phyloP scores from a whole-genome alignment of 2,888 invertebrate species.

The Microchrysa polita region DNA sequence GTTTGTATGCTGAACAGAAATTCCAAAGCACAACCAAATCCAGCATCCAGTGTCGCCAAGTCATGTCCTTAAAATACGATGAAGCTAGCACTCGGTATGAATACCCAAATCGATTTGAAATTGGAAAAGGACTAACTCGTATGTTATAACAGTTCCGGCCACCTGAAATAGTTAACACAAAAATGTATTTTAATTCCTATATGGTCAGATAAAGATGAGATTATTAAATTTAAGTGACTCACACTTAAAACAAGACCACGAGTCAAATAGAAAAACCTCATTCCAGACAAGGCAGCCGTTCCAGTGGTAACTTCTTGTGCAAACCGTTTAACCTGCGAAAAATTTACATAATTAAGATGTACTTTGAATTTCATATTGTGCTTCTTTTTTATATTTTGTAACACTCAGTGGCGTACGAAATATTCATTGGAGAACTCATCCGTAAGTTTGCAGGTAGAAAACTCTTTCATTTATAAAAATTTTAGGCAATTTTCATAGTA shows the following conservation, averaged over 20 bases:
- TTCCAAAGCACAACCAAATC: no score
- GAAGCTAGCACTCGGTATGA: not conserved
- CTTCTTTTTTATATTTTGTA: no score
- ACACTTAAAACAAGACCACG: constrained; percentile 61
- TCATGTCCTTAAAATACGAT: no score
- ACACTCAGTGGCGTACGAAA: no score
- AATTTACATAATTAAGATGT: no score
- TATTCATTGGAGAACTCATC: no score
- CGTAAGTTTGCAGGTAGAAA: no score
- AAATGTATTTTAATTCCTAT: not conserved
- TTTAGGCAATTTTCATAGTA: no score
- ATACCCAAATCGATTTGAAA: constrained; percentile 63
- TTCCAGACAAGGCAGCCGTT: constrained; percentile 61
- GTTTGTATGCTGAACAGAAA: no score
- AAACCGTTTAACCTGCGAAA: constrained; percentile 59
- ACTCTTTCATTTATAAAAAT: no score
- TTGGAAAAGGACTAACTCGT: constrained; percentile 69
- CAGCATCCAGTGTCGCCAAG: no score
- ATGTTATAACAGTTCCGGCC: constrained; percentile 71
- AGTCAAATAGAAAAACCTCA: constrained; percentile 63
- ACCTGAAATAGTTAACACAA: constrained; percentile 61
- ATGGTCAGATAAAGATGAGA: not conserved
- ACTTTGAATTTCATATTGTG: no score
- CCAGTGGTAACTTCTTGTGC: constrained; percentile 61
- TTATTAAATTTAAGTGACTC: constrained; percentile 1